A percentile compares a stretch with the other conserved stretches of the same genome.
Evolutionary conservation across 2,113 vertebrate genomes (phyloP).

Genomic region (Anoura caudifer): DNA sequence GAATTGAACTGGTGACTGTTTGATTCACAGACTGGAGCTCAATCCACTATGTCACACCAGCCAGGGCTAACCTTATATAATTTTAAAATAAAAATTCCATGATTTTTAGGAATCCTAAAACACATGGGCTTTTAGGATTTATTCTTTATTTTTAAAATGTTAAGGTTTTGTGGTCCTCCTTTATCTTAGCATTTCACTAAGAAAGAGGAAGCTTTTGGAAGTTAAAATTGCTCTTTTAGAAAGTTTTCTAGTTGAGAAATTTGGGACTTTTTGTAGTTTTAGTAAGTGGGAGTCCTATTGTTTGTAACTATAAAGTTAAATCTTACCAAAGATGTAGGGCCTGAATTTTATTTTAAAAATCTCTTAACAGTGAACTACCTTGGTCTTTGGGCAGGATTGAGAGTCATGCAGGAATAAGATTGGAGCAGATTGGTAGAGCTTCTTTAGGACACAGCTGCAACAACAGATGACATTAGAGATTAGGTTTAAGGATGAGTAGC

Average conservation of each 20-base stretch:
- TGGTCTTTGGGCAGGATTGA: not conserved
- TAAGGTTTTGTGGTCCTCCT: not conserved
- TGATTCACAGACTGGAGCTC: too few species aligned
- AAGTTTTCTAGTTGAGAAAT: not conserved
- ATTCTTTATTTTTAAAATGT: not conserved
- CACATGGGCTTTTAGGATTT: not conserved
- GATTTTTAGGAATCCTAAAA: too few species aligned
- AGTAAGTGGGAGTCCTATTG: not conserved
- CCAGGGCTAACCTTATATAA: too few species aligned
- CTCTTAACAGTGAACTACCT: not conserved
- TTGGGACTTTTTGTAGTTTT: not conserved
- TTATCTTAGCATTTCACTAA: not conserved
- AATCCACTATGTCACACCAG: too few species aligned
- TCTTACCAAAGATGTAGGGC: not conserved
- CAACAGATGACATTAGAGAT: slow-evolving; percentile 50
- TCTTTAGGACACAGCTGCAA: not conserved
- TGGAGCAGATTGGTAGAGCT: not conserved
- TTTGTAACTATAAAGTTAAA: not conserved
- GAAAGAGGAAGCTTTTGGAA: not conserved
- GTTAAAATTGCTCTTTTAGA: not conserved
- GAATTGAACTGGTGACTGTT: too few species aligned
- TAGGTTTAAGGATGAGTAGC: not conserved
- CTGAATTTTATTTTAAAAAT: not conserved
- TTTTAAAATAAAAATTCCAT: not conserved
- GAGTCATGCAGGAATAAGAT: not conserved